Evolutionary conservation across 2,888 invertebrate species (phyloP), one percentile per base, ranked within the genome.

Genomic region (Stenodera caucasica): DNA sequence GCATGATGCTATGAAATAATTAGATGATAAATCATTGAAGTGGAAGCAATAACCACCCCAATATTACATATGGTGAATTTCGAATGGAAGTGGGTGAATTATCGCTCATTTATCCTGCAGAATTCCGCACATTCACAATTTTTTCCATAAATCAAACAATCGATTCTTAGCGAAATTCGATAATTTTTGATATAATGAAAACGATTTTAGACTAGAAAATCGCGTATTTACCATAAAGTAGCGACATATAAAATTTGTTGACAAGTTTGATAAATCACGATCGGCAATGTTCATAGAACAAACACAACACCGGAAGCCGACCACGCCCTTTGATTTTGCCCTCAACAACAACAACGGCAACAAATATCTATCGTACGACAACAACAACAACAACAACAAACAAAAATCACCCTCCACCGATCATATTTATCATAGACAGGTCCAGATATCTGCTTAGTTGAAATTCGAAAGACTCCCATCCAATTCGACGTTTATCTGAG

Each of bases 1-100:
- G 69, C 71, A 69, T 66, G 70, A 67, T 68, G 69, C 65, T 67
- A 67, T 68, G 68, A 70, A 71, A 71, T 72, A 72, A 72, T 72
- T 72, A 72, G 69, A 65, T 70, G 64, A 70, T 72, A 71, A 71
- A 72, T 72, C 72, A 72, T 63, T 58, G 65, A 58, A 61, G 56
- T 49, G 61, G 60, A 63, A 64, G 70, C 66, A 68, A 67, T 71
- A 67, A 56, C n/a, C 58, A 56, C 49, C 14, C 12, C 45, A 2
- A n/a, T 12, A 21, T 45, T 45, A 32, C 51, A 45, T 21, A 45
- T 21, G 21, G 21, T 21, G 14, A 40, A 21, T 21, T 45, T 45
- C 11, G 4, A 12, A 45, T 45, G 6, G 9, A 45, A 45, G 7
- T 26, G 7, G 3, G 26, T 26, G 26, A 26, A 26, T 5, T 5